Conservation (phyloP, 23 tunicate species). For the Corella eumyota region DNA sequence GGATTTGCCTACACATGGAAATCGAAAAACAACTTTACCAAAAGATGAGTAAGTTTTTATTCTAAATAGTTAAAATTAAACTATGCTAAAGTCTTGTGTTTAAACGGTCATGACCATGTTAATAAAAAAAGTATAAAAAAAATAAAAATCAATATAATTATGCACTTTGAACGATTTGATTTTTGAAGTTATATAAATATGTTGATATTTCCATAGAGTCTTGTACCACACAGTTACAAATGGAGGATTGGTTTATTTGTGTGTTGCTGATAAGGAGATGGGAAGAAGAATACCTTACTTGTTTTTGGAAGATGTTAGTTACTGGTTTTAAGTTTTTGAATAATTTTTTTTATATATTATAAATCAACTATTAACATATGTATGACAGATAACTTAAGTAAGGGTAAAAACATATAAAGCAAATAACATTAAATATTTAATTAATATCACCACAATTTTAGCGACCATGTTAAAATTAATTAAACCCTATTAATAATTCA, state of each 20-base stretch:
- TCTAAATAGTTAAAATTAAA: too few species aligned
- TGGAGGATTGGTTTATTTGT: conserved; percentile 53
- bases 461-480: too few species aligned
- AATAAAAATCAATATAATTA: too few species aligned
- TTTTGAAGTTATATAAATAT: too few species aligned
- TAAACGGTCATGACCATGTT: too few species aligned
- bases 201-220: conserved; percentile 7
- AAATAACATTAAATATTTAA: background rate
- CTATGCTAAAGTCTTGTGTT: too few species aligned
- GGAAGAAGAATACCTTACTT: conserved; percentile 71
- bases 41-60: conserved; percentile 47
- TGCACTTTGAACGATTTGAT: too few species aligned
- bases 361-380: background rate
- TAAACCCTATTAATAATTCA: too few species aligned
- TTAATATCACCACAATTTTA: too few species aligned
- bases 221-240: conserved; percentile 58
- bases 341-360: background rate
- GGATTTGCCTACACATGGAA: conserved; percentile 21
- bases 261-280: conserved; percentile 61
- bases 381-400: background rate
- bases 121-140: too few species aligned
- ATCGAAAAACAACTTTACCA: conserved; percentile 49
- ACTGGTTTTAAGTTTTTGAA: background rate
- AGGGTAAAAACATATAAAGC: background rate
- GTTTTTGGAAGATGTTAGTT: conserved; percentile 56